These are phyloP conservation scores for Portevinia maculata DNA, from an alignment of 2,888 invertebrate species.

Conservation along the genomic window DNA sequence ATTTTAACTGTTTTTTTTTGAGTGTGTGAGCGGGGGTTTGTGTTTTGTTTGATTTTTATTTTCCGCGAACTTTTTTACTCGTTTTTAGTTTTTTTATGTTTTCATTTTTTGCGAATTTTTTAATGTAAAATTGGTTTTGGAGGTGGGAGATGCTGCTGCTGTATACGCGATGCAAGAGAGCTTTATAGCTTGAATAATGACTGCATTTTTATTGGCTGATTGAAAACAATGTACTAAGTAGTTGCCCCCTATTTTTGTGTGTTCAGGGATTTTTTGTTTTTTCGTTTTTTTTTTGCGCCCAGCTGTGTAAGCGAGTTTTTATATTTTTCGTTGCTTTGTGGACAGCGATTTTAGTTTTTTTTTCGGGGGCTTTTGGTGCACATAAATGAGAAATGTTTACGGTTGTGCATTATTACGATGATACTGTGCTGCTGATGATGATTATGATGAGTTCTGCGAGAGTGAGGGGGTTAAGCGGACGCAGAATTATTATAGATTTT, in stretches of 20 bases:
- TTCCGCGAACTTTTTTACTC: conserved; percentile 40
- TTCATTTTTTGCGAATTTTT: conserved; percentile 66
- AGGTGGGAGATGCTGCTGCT: conserved; percentile 37
- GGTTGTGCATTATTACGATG: conserved; percentile 80
- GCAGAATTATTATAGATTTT: conserved; percentile 68
- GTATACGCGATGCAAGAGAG: conserved; percentile 74
- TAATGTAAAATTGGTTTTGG: conserved; percentile 53
- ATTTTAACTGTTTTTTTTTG: conserved; percentile 69
- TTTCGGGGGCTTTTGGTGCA: conserved; percentile 75
- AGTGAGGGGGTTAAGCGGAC: conserved; percentile 25
- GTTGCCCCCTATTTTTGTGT: conserved; percentile 78
- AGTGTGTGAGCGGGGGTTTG: conserved; percentile 48
- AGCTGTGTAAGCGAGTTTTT: conserved; percentile 73
- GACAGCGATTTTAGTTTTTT: conserved; percentile 65
- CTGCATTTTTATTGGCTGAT: conserved; percentile 83
- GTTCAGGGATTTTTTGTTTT: conserved; percentile 74
- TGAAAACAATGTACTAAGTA: conserved; percentile 81
- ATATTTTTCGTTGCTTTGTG: conserved; percentile 74
- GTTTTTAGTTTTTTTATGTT: conserved; percentile 59
- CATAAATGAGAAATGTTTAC: conserved; percentile 79
- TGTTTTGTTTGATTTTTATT: conserved; percentile 73
- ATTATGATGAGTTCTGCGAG: conserved; percentile 34
- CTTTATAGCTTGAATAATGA: conserved; percentile 79
- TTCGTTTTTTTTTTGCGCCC: conserved; percentile 60
- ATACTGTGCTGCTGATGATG: conserved; percentile 47